A percentile compares a stretch with the other conserved stretches of the same genome.
Conservation (phyloP, 2,888 invertebrate species). For the Patella pellucida region DNA sequence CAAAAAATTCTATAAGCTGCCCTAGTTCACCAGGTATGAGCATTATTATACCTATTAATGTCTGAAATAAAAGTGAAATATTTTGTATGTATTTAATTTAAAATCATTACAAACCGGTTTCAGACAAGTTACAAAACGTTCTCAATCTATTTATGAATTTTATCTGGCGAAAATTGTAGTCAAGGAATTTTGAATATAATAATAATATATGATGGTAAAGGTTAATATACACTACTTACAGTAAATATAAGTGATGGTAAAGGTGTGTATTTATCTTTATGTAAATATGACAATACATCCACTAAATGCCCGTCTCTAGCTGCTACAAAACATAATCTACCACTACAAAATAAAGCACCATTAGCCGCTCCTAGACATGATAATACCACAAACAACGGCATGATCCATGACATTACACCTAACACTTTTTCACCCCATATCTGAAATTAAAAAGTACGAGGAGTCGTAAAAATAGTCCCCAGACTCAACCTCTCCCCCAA, state of each 20-base stretch:
- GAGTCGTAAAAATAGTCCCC: too few relatives aligned
- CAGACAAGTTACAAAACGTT: too few relatives aligned
- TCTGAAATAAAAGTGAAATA: constrained; percentile 2
- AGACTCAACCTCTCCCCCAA: too few relatives aligned
- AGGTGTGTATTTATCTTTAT: constrained; percentile 43
- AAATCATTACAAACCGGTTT: too few relatives aligned
- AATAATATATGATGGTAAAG: constrained; percentile 45
- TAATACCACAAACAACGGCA: constrained; percentile 61
- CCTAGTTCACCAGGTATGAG: constrained; percentile 20
- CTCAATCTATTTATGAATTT: too few relatives aligned
- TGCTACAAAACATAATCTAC: constrained; percentile 71
- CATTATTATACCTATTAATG: constrained; percentile 17
- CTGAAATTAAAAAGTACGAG: constrained; percentile 40
- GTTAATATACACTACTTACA: constrained; percentile 39
- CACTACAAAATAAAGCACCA: constrained; percentile 62
- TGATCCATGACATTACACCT: constrained; percentile 58
- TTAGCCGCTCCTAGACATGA: constrained; percentile 73
- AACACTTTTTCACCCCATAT: constrained; percentile 52
- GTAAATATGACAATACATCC: constrained; percentile 42
- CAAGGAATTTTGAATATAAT: too few relatives aligned
- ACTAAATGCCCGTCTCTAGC: constrained; percentile 52
- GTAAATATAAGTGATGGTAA: constrained; percentile 47
- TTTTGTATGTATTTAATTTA: too few relatives aligned
- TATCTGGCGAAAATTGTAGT: too few relatives aligned
- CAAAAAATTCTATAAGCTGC: constrained; percentile 19